phyloP scores from a whole-genome alignment of 2,113 vertebrate species.

The Engystomops pustulosus region DNA sequence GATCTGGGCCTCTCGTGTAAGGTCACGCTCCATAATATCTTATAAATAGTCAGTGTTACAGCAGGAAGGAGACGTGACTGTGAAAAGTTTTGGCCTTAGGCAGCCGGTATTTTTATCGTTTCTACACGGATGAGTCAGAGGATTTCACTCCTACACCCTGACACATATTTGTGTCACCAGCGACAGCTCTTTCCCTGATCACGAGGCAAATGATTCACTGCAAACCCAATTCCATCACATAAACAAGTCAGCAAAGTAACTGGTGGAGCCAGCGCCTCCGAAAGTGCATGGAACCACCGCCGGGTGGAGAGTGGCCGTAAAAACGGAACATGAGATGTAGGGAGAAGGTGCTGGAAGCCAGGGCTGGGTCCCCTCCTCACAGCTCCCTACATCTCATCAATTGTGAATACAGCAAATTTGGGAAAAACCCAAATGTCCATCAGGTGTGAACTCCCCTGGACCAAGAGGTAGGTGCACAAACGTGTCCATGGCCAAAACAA shows the following conservation, averaged over 20 bases:
- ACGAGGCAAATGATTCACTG: conserved; percentile 29
- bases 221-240: not conserved
- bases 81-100: conserved; percentile 25
- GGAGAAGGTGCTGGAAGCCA: too few relatives aligned
- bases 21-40: not conserved
- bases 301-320: too few relatives aligned
- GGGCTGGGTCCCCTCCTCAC: too few relatives aligned
- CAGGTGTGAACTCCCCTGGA: too few relatives aligned
- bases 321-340: too few relatives aligned
- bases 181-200: conserved; percentile 8
- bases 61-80: not conserved
- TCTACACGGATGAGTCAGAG: conserved; percentile 29
- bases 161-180: conserved; percentile 43
- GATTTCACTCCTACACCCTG: conserved; percentile 49
- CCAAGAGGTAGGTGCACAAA: too few relatives aligned
- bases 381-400: too few relatives aligned
- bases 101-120: conserved; percentile 22
- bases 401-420: too few relatives aligned
- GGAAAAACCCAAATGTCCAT: too few relatives aligned
- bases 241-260: conserved; percentile 10
- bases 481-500: too few relatives aligned
- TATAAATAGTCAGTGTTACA: conserved; percentile 7
- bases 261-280: too few relatives aligned
- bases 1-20: not conserved
- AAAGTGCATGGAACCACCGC: not conserved